Evolutionary conservation across 2,113 vertebrate species (phyloP).

Genomic region (Microtus richardsoni): DNA sequence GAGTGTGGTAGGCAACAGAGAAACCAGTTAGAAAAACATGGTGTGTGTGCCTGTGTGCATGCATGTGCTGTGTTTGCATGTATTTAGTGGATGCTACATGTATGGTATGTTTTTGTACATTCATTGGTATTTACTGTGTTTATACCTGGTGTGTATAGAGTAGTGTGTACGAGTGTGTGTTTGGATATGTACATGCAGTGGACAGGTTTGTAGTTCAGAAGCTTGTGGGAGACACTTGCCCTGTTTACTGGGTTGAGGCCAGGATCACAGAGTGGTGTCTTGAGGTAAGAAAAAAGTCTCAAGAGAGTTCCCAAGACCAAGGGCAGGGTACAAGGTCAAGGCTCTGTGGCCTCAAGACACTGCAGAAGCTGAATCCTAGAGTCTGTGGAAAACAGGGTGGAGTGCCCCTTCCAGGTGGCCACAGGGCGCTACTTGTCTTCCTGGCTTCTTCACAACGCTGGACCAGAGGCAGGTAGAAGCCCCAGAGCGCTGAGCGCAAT

Average conservation of each 20-base stretch:
- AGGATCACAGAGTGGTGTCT: background rate
- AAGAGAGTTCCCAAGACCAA: conserved; percentile 31
- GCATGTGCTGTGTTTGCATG: background rate
- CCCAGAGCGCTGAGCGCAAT: too few relatives aligned
- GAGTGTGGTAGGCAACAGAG: background rate
- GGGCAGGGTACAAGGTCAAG: background rate
- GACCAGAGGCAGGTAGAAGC: background rate
- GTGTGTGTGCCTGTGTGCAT: background rate
- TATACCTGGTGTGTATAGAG: background rate
- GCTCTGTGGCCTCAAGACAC: background rate
- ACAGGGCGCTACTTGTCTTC: background rate
- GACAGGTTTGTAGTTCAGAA: background rate
- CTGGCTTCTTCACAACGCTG: background rate
- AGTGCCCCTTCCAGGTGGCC: background rate
- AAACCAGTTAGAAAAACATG: background rate
- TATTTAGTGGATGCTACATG: background rate
- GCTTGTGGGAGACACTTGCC: background rate
- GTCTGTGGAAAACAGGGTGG: background rate
- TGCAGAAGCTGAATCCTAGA: background rate
- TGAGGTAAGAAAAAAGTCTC: background rate
- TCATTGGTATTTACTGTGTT: background rate
- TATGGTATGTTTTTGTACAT: background rate
- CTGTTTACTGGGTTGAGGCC: background rate
- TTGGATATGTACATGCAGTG: background rate
- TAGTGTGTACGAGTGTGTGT: too few relatives aligned